Evolutionary conservation across 2,888 invertebrate species (phyloP).

Genomic region (Euplexia lucipara): DNA sequence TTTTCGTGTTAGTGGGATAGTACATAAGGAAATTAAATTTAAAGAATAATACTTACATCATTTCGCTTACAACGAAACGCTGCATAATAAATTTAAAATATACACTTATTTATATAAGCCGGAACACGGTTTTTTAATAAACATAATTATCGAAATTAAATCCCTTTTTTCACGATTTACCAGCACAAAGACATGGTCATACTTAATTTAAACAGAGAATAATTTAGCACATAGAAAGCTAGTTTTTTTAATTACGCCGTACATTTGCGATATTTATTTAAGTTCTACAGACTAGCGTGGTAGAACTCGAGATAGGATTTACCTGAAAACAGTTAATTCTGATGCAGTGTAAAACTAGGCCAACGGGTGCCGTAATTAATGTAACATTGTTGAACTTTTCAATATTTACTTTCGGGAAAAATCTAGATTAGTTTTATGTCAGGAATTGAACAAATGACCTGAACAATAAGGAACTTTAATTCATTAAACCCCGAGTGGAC

Average conservation of each 20-base stretch:
- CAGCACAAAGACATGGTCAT: not conserved
- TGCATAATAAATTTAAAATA: no score
- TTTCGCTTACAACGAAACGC: no score
- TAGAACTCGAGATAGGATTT: conserved; percentile 41
- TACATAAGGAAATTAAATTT: no score
- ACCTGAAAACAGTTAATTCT: conserved; percentile 54
- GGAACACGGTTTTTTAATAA: no score
- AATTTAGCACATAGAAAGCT: conserved; percentile 16
- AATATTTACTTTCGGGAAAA: not conserved
- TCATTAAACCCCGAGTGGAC: no score
- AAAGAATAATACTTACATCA: no score
- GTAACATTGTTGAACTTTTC: conserved; percentile 29
- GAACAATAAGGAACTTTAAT: no score
- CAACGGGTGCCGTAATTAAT: conserved; percentile 38
- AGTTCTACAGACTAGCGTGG: conserved; percentile 20
- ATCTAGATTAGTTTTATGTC: not conserved
- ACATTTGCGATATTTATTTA: conserved; percentile 29
- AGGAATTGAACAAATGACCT: not conserved
- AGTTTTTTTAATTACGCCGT: conserved; percentile 37
- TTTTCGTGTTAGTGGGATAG: no score
- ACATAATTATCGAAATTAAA: not conserved
- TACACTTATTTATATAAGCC: no score
- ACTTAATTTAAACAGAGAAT: conserved; percentile 19
- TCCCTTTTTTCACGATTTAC: not conserved
- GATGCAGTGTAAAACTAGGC: conserved; percentile 46